These are phyloP conservation scores for Monodelphis domestica DNA, from an alignment of 2,797 vertebrate genomes.

Conservation along the genomic window DNA sequence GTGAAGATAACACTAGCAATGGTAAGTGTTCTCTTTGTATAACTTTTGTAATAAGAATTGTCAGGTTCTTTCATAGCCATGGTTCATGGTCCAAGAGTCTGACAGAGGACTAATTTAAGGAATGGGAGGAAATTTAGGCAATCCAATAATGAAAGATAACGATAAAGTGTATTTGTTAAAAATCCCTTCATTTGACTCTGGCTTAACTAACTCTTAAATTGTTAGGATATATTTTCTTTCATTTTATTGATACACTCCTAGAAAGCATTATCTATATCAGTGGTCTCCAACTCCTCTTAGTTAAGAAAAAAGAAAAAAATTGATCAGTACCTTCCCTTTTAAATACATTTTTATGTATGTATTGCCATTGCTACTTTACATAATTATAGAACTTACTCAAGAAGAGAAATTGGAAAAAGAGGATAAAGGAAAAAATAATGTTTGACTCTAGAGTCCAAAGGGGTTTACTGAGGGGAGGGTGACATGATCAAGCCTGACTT, in stretches of 20 bases:
- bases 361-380: neutral
- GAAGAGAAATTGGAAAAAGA: neutral
- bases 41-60: neutral
- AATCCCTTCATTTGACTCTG: neutral
- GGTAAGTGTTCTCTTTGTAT: constrained; percentile 67
- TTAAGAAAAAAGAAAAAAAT: neutral
- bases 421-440: neutral
- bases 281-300: neutral
- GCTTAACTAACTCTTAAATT: neutral
- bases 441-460: neutral
- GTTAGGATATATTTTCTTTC: neutral
- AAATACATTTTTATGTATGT: neutral
- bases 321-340: neutral
- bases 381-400: neutral
- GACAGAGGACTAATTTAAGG: neutral
- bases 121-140: neutral
- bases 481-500: neutral
- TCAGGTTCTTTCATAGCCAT: neutral
- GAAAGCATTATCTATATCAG: neutral
- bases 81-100: neutral
- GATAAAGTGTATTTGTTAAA: neutral
- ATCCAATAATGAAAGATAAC: neutral
- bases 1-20: constrained; percentile 53
- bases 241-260: neutral
- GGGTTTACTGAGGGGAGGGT: neutral